phyloP scores from a whole-genome alignment of 2,888 invertebrate genomes.

The Limnephilus lunatus region DNA sequence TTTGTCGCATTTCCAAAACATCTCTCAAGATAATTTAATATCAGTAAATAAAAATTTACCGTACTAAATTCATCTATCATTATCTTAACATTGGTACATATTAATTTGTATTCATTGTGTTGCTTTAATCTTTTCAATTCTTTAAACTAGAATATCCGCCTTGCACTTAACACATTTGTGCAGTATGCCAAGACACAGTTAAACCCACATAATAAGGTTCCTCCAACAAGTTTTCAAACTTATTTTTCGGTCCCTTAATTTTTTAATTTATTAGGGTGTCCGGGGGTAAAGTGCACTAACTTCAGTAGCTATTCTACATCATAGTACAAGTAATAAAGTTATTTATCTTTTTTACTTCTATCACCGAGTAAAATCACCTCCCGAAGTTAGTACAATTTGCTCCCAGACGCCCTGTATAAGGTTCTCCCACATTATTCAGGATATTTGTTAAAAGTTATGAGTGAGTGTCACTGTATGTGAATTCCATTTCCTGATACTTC shows the following conservation, averaged over 20 bases:
- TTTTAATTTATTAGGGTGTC: neutral
- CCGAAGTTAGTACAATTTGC: too few species aligned
- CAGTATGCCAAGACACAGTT: neutral
- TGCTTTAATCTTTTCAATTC: neutral
- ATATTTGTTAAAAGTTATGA: neutral
- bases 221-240: neutral
- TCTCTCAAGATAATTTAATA: neutral
- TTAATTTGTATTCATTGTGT: neutral
- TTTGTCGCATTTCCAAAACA: neutral
- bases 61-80: too few species aligned
- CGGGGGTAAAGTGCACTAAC: too few species aligned
- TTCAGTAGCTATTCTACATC: too few species aligned
- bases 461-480: neutral
- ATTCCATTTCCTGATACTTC: neutral
- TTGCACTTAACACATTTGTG: neutral
- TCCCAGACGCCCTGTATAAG: too few species aligned
- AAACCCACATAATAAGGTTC: neutral
- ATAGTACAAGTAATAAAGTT: too few species aligned
- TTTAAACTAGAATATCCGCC: neutral
- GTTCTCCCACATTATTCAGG: neutral
- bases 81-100: neutral
- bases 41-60: neutral
- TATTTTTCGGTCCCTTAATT: neutral
- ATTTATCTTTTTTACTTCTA: too few species aligned
- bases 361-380: too few species aligned